Evolutionary conservation across 1,140 invertebrate species (phyloP).

Genomic region (Drosophila yakuba): DNA sequence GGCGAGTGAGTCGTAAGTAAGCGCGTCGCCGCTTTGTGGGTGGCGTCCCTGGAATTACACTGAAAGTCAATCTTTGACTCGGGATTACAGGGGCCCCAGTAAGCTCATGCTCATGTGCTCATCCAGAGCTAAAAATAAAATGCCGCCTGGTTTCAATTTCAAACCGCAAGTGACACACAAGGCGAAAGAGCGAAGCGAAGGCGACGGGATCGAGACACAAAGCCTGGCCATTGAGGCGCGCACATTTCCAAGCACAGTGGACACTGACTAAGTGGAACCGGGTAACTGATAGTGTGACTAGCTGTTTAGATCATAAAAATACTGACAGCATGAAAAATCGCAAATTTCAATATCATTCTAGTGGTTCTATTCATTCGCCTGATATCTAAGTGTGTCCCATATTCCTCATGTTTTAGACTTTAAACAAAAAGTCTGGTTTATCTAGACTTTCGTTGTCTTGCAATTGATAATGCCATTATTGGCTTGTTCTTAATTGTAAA

Average conservation of each 20-base stretch:
- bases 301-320: no score
- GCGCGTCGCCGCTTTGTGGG: slow-evolving; percentile 14
- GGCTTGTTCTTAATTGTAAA: neutral
- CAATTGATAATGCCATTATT: no score
- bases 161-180: slow-evolving; percentile 75
- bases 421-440: no score
- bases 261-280: neutral
- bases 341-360: no score
- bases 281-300: neutral
- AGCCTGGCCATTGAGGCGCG: slow-evolving; percentile 42
- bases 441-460: no score
- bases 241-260: slow-evolving; percentile 23
- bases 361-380: no score
- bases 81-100: neutral
- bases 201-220: slow-evolving; percentile 31
- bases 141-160: slow-evolving; percentile 63
- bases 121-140: slow-evolving; percentile 62
- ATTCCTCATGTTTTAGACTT: no score
- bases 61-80: slow-evolving; percentile 38
- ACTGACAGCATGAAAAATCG: no score
- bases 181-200: slow-evolving; percentile 32
- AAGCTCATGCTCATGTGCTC: slow-evolving; percentile 4
- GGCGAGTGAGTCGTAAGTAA: neutral
- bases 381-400: no score
- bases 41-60: slow-evolving; percentile 23